phyloP scores from a whole-genome alignment of 2,888 invertebrate genomes.

The Phortica magna region DNA sequence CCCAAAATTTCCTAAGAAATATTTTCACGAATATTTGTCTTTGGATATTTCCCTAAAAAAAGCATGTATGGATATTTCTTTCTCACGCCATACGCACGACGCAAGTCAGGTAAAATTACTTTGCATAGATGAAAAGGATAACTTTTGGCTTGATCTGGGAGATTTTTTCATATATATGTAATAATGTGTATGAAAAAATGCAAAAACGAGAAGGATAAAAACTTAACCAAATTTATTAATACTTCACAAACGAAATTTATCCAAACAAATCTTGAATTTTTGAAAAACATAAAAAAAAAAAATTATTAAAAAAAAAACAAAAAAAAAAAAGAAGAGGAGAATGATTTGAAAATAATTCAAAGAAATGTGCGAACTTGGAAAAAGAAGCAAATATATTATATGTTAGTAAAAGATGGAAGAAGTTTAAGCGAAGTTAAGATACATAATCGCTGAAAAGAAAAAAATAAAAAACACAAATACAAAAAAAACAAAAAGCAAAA shows the following conservation, averaged over 20 bases:
- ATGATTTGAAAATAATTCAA: too few relatives aligned
- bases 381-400: too few relatives aligned
- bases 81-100: not conserved
- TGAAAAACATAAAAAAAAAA: too few relatives aligned
- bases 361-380: too few relatives aligned
- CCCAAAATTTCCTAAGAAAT: slow-evolving; percentile 40
- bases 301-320: too few relatives aligned
- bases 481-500: slow-evolving; percentile 32
- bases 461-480: slow-evolving; percentile 29
- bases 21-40: slow-evolving; percentile 65
- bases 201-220: not conserved
- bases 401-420: not conserved
- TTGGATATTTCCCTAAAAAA: slow-evolving; percentile 48
- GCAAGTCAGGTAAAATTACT: not conserved
- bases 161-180: not conserved
- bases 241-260: not conserved
- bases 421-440: not conserved
- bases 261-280: not conserved
- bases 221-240: not conserved
- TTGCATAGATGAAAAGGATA: not conserved
- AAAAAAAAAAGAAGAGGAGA: too few relatives aligned
- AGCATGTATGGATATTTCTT: not conserved
- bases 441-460: not conserved
- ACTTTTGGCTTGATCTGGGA: not conserved
- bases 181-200: slow-evolving; percentile 5